Evolutionary conservation across 2,888 invertebrate species (phyloP), one percentile per base, ranked within the genome.

Genomic region (Vannuccia rotundouncinata): DNA sequence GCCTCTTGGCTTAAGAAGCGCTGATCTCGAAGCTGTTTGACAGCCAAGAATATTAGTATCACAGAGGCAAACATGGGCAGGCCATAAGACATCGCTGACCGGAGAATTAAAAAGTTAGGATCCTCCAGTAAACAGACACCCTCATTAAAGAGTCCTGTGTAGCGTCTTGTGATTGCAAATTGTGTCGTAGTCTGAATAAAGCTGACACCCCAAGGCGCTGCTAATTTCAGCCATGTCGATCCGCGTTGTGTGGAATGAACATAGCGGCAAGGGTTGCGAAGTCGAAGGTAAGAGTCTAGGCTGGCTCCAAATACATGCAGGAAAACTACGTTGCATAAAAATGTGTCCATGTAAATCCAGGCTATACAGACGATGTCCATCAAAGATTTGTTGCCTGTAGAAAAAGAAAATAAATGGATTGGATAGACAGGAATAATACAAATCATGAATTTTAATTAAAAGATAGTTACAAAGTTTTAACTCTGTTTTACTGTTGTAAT

Each of bases 291-390:
- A n/a, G 81, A 80, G 77, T 83, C 83, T 80, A 83, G 82, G 80
- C 80, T 82, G 45, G 80, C 74, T 79, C 83, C 82, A 28, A 83
- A 81, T 74, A 82, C 78, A 66, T 83, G 83, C 2, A 83, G 83
- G 75, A 82, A 83, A n/a, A 82, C 82, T 77, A 82, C 81, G 82
- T 83, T 83, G 80, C 83, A 83, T 60, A 83, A 82, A 79, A 83
- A 83, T 28, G 83, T 79, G 81, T 83, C 83, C 59, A 83, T 29
- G 22, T 82, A 83, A n/a, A 83, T 77, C 83, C 83, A 83, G 1
- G 82, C 80, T 66, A 83, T 83, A 74, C 83, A 83, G 45, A 82
- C 30, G 17, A 82, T 82, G 74, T 83, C 83, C 1, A 79, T 17
- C 75, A 22, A 22, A 25, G 79, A 29, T 31, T 77, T 77, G 77